Base-by-base conservation (phyloP, 2,888 invertebrate genomes). In the Chymomyza fuscimana region DNA sequence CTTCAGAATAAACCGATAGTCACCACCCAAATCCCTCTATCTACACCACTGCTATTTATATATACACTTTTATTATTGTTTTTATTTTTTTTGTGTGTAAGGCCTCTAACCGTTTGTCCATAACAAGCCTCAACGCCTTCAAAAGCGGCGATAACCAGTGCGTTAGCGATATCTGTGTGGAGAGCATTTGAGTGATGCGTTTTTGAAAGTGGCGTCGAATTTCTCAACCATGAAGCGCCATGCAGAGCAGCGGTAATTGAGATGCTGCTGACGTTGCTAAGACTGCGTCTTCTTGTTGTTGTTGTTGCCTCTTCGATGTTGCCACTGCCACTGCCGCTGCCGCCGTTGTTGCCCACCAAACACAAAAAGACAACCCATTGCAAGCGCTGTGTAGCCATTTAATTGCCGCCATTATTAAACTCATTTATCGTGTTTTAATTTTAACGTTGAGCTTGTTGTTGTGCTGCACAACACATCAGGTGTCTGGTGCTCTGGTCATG, bases 391-490 rank as follows among this genome's bases (percentile, higher is more conserved):
- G 82, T 80, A 86, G 78, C 74, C 81, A 75, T 87, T 88, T 87
- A 87, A 88, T 87, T 87, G 88, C 88, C 80, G 80, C 89, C 88
- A 87, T 88, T 88, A 88, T 88, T 88, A 87, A 87, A 88, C 87
- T 85, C 88, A 88, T 87, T 88, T 88, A 88, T 86, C 88, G 88
- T 86, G 87, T 86, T 86, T 84, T 88, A 84, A 84, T 84, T 82
- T 82, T 77, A 76, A 75, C 78, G 76, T 80, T 80, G 80, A 79
- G 76, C 79, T 78, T 79, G 67, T 74, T 79, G 67, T 74, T 71
- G 61, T 52, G 50, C 59, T 64, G 54, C 62, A 67, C 63, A 50
- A 65, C 84, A 72, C 62, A 61, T 75, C 72, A 78, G 73, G 74
- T 77, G 70, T 72, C 78, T 73, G 70, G 5, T n/a, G 63, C 25